Percentiles rank a stretch among this genome's conserved stretches.
phyloP scores from a whole-genome alignment of 2,797 vertebrate species.

The Acanthornis magna region DNA sequence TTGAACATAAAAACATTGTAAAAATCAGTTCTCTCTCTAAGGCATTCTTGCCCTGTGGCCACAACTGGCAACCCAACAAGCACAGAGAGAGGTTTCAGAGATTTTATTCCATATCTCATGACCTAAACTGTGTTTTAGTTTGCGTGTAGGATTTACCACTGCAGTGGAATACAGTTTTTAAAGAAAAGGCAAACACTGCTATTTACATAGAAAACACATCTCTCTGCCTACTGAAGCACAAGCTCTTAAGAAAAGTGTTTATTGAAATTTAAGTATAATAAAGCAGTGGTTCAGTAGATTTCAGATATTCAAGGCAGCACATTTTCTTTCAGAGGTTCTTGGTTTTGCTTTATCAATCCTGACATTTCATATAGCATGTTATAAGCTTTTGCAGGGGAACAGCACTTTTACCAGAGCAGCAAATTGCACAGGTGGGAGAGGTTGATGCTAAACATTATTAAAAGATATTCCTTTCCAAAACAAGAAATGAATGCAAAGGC shows the following conservation, averaged over 20 bases:
- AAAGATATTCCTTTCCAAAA: slow-evolving; percentile 40
- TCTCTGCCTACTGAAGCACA: slow-evolving; percentile 10
- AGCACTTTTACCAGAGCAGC: neutral
- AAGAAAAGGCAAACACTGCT: slow-evolving; percentile 27
- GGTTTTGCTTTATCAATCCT: slow-evolving; percentile 39
- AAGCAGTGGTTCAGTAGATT: slow-evolving; percentile 4
- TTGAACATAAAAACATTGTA: neutral
- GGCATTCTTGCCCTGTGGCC: neutral
- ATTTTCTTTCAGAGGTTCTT: slow-evolving; percentile 24
- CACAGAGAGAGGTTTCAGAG: neutral
- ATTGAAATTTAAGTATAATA: slow-evolving; percentile 42
- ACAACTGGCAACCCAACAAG: neutral
- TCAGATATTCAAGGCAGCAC: slow-evolving; percentile 9
- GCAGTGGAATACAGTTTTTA: neutral
- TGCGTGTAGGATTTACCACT: slow-evolving; percentile 23
- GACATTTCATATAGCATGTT: slow-evolving; percentile 1
- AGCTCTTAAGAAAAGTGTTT: slow-evolving; percentile 6
- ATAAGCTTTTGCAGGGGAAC: slow-evolving; percentile 32
- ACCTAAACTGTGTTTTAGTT: neutral
- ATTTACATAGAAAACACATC: slow-evolving; percentile 38
- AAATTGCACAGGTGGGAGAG: neutral
- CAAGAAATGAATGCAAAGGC: slow-evolving; percentile 11
- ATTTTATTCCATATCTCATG: neutral
- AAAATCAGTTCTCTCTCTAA: neutral
- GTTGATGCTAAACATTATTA: slow-evolving; percentile 34